Conservation (phyloP, 2,113 vertebrate species). For the Colistium nudipinnis region DNA sequence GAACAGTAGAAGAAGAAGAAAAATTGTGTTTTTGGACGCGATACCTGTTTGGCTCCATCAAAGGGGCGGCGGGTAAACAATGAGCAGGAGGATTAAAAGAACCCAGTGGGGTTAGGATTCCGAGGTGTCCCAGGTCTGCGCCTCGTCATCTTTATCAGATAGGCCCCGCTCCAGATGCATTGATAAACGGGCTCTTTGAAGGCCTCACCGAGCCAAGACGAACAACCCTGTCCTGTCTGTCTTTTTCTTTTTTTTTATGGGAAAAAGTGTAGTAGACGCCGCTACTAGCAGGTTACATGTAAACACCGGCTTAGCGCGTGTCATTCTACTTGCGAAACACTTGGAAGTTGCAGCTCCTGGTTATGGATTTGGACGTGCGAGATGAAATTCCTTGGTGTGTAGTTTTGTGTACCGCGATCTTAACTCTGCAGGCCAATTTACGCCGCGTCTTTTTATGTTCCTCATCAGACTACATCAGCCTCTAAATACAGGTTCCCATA, state of each 20-base stretch:
- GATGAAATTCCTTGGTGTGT: neutral
- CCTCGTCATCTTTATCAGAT: constrained; percentile 73
- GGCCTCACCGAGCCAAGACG: constrained; percentile 64
- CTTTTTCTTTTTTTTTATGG: too few species aligned
- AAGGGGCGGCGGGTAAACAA: constrained; percentile 76
- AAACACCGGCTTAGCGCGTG: constrained; percentile 52
- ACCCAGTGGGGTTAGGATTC: constrained; percentile 59
- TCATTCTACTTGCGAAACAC: constrained; percentile 41
- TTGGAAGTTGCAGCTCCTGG: constrained; percentile 17
- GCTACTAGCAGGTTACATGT: constrained; percentile 57
- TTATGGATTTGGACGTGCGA: constrained; percentile 34
- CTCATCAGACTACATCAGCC: constrained; percentile 24
- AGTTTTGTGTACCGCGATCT: neutral
- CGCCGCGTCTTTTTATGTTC: neutral
- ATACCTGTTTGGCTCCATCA: constrained; percentile 72
- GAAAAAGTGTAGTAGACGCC: constrained; percentile 46
- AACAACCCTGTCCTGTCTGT: constrained; percentile 63
- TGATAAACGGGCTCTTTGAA: constrained; percentile 82
- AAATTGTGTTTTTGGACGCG: constrained; percentile 18
- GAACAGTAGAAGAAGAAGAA: neutral
- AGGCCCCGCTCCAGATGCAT: constrained; percentile 75
- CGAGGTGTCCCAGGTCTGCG: constrained; percentile 63
- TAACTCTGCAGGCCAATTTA: too few species aligned
- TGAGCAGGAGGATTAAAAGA: constrained; percentile 76
- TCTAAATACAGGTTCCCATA: constrained; percentile 31